Base-by-base conservation (phyloP, 2,888 invertebrate species). In the Drosophila borborema region DNA sequence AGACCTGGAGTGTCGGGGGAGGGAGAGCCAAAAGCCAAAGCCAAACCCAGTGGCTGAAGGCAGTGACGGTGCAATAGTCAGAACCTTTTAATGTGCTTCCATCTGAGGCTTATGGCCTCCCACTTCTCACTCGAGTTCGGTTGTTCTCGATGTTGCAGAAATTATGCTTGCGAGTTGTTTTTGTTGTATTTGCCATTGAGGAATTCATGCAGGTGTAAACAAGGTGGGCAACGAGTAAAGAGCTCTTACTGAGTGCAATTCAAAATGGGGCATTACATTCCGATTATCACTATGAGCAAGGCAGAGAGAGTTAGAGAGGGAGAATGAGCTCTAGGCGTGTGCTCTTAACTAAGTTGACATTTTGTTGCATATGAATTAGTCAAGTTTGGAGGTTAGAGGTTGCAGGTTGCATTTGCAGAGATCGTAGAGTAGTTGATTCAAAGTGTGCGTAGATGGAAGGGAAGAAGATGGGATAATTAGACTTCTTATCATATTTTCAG, bases 141-240 rank as follows among this genome's bases (percentile, higher is more conserved):
- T 66, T 77, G 76, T 62, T 64, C 38, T 40, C 20, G 5, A 16
- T 56, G 38, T 38, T 46, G 28, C 43, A 41, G 18, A 64, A 74
- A 43, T 58, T 55, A 56, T 61, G 41, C 18, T 36, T 64, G 36
- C 40, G 9, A 16, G 28, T 18, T 53, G 16, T 61, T 53, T 63
- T 38, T 31, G 9, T 31, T 31, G 9, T 10, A 12, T 28, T 36
- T 23, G 53, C 46, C 20, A 66, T 46, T 71, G 66, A 45, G 48
- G 41, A 64, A 59, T 53, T 54, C 23, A 62, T 68, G 69, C 70
- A 80, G 77, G 65, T 80, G 64, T 43, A 64, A 54, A 67, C 46
- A 59, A 82, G 76, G 34, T 51, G 28, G 64, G 5, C 36, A 16
- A 23, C 36, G 31, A 62, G 51, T 34, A 49, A 48, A 12, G 20